Conservation (phyloP, 2,797 vertebrate genomes). For the Enteromius radiatus region DNA sequence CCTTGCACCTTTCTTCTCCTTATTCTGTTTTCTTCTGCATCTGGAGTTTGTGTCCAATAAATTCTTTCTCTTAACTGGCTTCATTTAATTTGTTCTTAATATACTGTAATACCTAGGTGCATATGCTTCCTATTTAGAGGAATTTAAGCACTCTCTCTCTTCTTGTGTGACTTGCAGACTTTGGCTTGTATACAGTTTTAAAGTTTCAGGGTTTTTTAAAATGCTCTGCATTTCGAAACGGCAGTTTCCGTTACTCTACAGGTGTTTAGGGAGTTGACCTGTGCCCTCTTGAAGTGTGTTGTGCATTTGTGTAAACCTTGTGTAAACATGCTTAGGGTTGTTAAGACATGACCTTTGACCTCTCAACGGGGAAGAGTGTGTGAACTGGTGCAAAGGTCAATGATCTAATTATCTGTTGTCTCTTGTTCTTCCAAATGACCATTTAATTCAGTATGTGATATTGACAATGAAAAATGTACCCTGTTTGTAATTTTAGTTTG, state of each 20-base stretch:
- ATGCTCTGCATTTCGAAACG: neutral
- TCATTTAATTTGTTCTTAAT: constrained; percentile 53
- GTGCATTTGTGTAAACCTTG: constrained; percentile 41
- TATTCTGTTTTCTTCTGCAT: constrained; percentile 39
- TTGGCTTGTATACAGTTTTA: neutral
- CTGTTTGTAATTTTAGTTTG: neutral
- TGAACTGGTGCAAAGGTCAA: constrained; percentile 71
- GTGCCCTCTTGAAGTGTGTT: constrained; percentile 36
- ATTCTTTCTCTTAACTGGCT: constrained; percentile 61
- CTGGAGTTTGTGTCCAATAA: constrained; percentile 53
- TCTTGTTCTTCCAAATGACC: neutral
- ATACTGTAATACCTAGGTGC: constrained; percentile 28
- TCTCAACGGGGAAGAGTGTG: constrained; percentile 79
- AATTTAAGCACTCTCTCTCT: neutral
- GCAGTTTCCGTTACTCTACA: neutral
- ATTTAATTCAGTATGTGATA: constrained; percentile 1
- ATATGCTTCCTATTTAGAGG: constrained; percentile 28
- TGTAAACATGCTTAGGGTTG: constrained; percentile 38
- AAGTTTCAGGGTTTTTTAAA: neutral
- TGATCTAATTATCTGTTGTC: constrained; percentile 16
- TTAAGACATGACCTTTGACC: constrained; percentile 53
- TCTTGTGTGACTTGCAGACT: neutral
- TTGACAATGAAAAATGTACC: neutral
- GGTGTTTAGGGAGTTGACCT: constrained; percentile 31
- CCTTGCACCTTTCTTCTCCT: constrained; percentile 51